Evolutionary conservation across 2,888 invertebrate species (phyloP), one percentile per base, ranked within the genome.

Genomic region (Brachyptera risi): DNA sequence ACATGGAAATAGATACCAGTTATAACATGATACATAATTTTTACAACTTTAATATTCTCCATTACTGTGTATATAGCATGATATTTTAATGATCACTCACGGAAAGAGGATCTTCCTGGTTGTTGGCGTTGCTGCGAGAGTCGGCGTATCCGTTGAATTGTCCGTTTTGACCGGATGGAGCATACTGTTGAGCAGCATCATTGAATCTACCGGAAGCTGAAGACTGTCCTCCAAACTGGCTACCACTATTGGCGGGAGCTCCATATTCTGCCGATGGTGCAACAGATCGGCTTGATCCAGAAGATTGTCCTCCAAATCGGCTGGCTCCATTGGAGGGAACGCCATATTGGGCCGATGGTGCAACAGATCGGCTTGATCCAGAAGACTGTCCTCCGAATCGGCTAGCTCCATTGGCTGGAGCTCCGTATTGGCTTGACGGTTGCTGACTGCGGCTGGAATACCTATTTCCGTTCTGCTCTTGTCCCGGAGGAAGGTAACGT

Each of bases 101-200:
- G n/a, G n/a, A n/a, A n/a, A n/a, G n/a, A n/a, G n/a, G n/a, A n/a
- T n/a, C n/a, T n/a, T n/a, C n/a, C n/a, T n/a, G n/a, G n/a, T n/a
- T n/a, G n/a, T n/a, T n/a, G n/a, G n/a, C n/a, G n/a, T n/a, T n/a
- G n/a, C n/a, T n/a, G 4, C 47, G 47, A 19, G 42, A 42, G 42
- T 42, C 21, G 19, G 42, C 42, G 42, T 42, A 42, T 7, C 42
- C 42, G 42, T 42, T 42, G 42, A 42, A 42, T 9, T n/a, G n/a
- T n/a, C 31, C 31, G 11, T 31, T 31, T 7, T 11, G 7, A 11
- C 23, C 19, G 24, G 47, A 24, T 5, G 47, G 23, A 4, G 23
- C 47, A 15, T 40, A 40, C 15, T 40, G 40, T 9, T 7, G 4
- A 9, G 44, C 17, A 21, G 44, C 19, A 19, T 13, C 19, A 3